phyloP scores from a whole-genome alignment of 2,888 invertebrate genomes.

The Catocala nupta region DNA sequence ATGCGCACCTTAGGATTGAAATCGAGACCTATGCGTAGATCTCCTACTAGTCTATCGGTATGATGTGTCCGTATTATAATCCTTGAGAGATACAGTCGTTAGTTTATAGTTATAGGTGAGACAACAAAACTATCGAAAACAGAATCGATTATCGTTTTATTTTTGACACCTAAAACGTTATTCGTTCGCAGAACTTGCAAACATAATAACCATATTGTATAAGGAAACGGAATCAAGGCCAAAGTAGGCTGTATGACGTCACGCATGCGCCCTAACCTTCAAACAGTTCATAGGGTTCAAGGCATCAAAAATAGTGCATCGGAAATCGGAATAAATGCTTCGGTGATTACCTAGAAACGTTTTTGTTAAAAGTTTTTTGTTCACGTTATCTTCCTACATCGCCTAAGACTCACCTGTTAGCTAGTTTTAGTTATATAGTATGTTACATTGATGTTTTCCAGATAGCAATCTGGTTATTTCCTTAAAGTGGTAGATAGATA shows the following conservation, averaged over 20 bases:
- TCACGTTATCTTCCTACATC: conserved; percentile 31
- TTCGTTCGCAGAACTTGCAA: conserved; percentile 23
- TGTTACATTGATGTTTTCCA: background rate
- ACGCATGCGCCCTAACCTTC: conserved; percentile 42
- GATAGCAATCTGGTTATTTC: background rate
- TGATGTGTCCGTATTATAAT: no score
- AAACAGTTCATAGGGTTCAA: conserved; percentile 50
- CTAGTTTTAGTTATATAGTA: background rate
- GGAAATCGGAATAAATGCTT: conserved; percentile 49
- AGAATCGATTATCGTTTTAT: conserved; percentile 10
- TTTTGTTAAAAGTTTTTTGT: conserved; percentile 41
- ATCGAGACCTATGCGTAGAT: no score
- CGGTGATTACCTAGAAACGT: conserved; percentile 37
- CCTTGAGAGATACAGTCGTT: no score
- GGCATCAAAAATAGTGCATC: conserved; percentile 50
- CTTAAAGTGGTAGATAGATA: background rate
- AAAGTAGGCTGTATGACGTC: conserved; percentile 40
- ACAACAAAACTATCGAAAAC: conserved; percentile 9
- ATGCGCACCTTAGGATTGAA: no score
- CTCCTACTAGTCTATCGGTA: no score
- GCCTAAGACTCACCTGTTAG: conserved; percentile 7
- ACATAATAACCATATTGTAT: conserved; percentile 40
- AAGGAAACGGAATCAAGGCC: conserved; percentile 44
- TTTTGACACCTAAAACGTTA: conserved; percentile 17
- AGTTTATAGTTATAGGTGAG: no score